These are phyloP conservation scores for Drosophila parthenogenetica DNA, from an alignment of 2,888 invertebrate genomes.

Conservation along the genomic window DNA sequence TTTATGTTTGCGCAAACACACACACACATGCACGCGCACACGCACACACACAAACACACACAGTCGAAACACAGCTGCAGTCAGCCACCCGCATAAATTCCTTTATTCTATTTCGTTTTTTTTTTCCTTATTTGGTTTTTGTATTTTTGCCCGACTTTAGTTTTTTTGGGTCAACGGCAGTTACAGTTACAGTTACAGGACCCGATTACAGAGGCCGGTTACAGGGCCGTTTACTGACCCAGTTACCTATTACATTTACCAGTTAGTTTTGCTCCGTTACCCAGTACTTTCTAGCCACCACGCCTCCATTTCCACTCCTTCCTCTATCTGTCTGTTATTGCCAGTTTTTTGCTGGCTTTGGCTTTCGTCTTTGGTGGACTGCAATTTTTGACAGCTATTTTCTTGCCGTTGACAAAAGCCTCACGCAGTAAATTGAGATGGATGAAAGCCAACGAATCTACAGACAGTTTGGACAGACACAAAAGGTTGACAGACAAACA, in stretches of 20 bases:
- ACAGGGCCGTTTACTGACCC: constrained; percentile 33
- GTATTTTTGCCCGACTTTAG: not conserved
- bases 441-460: constrained; percentile 51
- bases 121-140: not conserved
- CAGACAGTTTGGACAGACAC: constrained; percentile 1
- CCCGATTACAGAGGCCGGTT: constrained; percentile 23
- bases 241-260: constrained; percentile 42
- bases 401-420: constrained; percentile 75
- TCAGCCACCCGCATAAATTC: constrained; percentile 32
- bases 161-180: constrained; percentile 45
- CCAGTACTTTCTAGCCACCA: not conserved
- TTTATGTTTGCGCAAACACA: constrained; percentile 67
- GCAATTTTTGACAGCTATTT: constrained; percentile 69
- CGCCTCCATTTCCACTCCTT: not conserved
- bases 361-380: constrained; percentile 18
- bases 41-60: not conserved
- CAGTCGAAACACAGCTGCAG: constrained; percentile 40
- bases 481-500: constrained; percentile 4
- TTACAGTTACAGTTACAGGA: constrained; percentile 51
- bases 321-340: constrained; percentile 3
- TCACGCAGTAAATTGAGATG: constrained; percentile 76
- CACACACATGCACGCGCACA: constrained; percentile 12
- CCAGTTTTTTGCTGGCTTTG: constrained; percentile 7
- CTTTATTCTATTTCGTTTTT: constrained; percentile 17
- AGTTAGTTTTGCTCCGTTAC: constrained; percentile 29